phyloP scores from a whole-genome alignment of 2,113 vertebrate genomes.

The Columbina picui region DNA sequence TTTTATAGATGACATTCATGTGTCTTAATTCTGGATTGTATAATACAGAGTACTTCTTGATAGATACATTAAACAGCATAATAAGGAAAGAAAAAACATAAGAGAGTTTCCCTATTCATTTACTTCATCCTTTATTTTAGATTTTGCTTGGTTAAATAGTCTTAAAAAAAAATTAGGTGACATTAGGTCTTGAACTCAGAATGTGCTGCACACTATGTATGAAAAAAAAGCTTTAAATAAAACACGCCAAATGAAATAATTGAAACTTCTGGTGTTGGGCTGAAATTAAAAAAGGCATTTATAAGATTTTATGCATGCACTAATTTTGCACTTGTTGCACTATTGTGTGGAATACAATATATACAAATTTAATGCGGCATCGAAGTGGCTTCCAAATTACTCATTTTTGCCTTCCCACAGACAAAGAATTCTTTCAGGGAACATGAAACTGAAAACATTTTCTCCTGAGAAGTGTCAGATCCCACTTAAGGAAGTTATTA shows the following conservation, averaged over 20 bases:
- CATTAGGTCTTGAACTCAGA: not conserved
- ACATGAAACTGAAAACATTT: not conserved
- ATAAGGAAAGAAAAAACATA: not conserved
- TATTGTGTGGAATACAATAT: not conserved
- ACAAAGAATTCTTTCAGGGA: not conserved
- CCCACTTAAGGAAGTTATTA: not conserved
- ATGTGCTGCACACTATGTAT: not conserved
- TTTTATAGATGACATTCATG: conserved; percentile 38
- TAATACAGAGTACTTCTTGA: not conserved
- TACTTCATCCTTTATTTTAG: not conserved
- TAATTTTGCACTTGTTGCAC: not conserved
- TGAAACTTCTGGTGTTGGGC: not conserved
- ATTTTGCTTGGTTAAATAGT: not conserved
- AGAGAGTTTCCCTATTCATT: not conserved
- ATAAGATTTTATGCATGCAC: not conserved
- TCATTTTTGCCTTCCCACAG: not conserved
- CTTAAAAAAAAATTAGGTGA: not conserved
- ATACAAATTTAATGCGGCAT: not conserved
- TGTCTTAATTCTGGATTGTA: conserved; percentile 37
- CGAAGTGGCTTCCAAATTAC: not conserved
- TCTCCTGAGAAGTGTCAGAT: not conserved
- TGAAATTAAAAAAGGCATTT: not conserved
- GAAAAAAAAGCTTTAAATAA: not conserved
- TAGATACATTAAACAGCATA: not conserved
- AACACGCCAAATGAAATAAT: not conserved